Conservation (phyloP, 2,888 invertebrate species). For the Ligdia adustata region DNA sequence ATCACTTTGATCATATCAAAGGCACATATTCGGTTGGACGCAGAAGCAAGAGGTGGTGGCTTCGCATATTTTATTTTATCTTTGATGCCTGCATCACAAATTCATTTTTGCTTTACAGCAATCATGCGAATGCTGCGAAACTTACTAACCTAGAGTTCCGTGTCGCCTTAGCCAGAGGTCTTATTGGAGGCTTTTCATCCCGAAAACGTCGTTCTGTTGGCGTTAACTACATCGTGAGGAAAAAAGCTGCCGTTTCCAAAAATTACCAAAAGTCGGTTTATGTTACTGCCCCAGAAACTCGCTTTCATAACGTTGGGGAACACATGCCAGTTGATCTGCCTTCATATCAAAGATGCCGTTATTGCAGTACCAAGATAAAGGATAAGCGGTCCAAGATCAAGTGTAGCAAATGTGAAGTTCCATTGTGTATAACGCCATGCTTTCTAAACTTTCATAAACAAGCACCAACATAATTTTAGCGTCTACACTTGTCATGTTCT, state of each 20-base stretch:
- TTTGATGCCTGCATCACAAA: conserved; percentile 37
- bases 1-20: no score
- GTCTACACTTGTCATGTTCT: no score
- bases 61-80: conserved; percentile 38
- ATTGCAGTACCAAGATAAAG: conserved; percentile 28
- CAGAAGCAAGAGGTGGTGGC: conserved; percentile 38
- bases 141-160: conserved; percentile 36
- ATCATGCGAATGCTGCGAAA: conserved; percentile 29
- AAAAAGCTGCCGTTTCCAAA: conserved; percentile 26
- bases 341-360: conserved; percentile 31
- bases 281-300: conserved; percentile 26
- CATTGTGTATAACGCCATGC: conserved; percentile 27
- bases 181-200: conserved; percentile 32
- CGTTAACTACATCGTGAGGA: conserved; percentile 29
- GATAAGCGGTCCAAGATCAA: conserved; percentile 20
- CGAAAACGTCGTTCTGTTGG: conserved; percentile 30
- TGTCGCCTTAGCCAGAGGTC: conserved; percentile 33
- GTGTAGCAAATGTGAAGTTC: conserved; percentile 22
- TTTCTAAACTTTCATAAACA: conserved; percentile 24
- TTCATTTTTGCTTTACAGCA: conserved; percentile 34
- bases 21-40: conserved; percentile 35
- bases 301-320: conserved; percentile 30
- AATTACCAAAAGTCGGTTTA: conserved; percentile 31
- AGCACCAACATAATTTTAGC: conserved; percentile 8
- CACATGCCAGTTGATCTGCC: conserved; percentile 28